Evolutionary conservation across 2,888 invertebrate genomes (phyloP), one percentile per base, ranked within the genome.

Genomic region (Metellina segmentata): DNA sequence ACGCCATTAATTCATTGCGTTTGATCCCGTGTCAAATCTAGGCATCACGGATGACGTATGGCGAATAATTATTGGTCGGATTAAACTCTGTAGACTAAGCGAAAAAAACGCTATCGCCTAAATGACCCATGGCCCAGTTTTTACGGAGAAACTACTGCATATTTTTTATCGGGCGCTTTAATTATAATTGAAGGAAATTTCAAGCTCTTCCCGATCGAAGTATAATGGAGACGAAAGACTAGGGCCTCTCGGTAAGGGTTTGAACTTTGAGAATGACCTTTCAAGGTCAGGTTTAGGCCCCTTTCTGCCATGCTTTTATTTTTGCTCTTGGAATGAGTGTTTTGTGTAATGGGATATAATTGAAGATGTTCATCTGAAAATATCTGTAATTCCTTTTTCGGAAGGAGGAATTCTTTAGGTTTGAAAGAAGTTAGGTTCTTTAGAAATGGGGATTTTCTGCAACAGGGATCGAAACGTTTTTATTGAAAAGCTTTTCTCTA

Each of bases 161-260:
- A 74, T 49, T 85, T 82, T 82, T 85, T 53, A 78, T 52, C 61
- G 34, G 19, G 71, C 9, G 53, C 78, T 87, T 79, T 83, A 83
- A 88, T 91, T 87, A 91, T 83, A 72, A 91, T 82, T 79, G 83
- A 61, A 91, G 83, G 85, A 91, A 77, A 82, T 49, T 81, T 81
- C 49, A 19, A 71, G 69, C 51, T 8, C 74, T 61, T 71, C 48
- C 7, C n/a, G 79, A 79, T 79, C 19, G 70, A 34, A 13, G 61
- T 81, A 79, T 75, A 90, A 53, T 74, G 51, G 61, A 81, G 77
- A 70, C 71, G 49, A 49, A 61, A 11, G 8, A 19, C 13, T 34
- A 70, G 48, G 85, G 74, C 85, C 85, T 61, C 13, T 9, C 7
- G 6, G 20, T 16, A 7, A 81, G 74, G 81, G 48, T 77, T 69